Percentiles rank a stretch among this genome's conserved stretches.
Evolutionary conservation across 2,888 invertebrate species (phyloP).

Genomic region (Schizaphis graminum): DNA sequence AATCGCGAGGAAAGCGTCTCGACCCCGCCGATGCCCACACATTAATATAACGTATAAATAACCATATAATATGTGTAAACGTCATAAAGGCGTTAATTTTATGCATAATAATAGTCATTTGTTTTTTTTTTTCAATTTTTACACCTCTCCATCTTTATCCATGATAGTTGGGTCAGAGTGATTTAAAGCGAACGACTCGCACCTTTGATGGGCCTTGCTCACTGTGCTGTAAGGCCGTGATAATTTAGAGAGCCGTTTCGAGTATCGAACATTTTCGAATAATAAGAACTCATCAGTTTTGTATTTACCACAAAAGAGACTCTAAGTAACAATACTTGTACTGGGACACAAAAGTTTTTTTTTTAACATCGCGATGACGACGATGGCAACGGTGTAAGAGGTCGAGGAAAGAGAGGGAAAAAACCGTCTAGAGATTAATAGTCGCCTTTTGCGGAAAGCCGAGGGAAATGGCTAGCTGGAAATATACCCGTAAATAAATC

Average conservation of each 20-base stretch:
- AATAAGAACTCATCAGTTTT: constrained; percentile 65
- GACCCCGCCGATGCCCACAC: constrained; percentile 46
- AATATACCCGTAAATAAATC: constrained; percentile 56
- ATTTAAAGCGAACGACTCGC: constrained; percentile 31
- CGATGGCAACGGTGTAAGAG: constrained; percentile 23
- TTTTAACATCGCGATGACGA: constrained; percentile 45
- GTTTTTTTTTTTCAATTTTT: constrained; percentile 18
- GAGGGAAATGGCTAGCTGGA: constrained; percentile 44
- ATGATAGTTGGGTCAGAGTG: constrained; percentile 19
- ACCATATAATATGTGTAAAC: constrained; percentile 15
- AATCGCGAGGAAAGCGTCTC: constrained; percentile 49
- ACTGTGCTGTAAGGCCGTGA: constrained; percentile 59
- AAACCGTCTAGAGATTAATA: constrained; percentile 65
- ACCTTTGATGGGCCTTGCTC: constrained; percentile 53
- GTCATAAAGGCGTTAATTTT: constrained; percentile 42
- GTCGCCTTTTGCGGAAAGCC: constrained; percentile 52
- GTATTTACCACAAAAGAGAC: constrained; percentile 62
- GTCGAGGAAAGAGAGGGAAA: constrained; percentile 25
- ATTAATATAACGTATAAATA: constrained; percentile 54
- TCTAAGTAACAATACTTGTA: constrained; percentile 63
- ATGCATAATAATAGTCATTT: constrained; percentile 26
- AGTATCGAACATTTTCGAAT: constrained; percentile 59
- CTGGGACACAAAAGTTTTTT: constrained; percentile 54
- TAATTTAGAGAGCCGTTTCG: constrained; percentile 46
- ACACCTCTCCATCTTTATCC: neutral